These are phyloP conservation scores for Tetragonula carbonaria DNA, from an alignment of 2,888 invertebrate species.

Conservation along the genomic window DNA sequence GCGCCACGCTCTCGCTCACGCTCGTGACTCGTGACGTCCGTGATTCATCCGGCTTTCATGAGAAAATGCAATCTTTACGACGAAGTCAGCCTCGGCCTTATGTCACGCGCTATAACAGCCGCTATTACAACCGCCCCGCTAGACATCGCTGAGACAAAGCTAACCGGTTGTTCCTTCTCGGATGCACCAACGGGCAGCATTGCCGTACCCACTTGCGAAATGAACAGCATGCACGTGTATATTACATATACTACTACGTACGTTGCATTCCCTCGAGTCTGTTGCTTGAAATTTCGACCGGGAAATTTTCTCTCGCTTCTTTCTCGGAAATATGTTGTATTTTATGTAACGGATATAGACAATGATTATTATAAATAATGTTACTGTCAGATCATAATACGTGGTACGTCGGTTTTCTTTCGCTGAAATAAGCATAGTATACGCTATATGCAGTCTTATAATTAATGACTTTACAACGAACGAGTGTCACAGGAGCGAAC, in stretches of 20 bases:
- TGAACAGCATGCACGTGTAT: slow-evolving; percentile 2
- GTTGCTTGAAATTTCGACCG: slow-evolving; percentile 24
- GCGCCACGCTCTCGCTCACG: slow-evolving; percentile 15
- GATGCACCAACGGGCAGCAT: slow-evolving; percentile 34
- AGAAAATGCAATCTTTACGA: slow-evolving; percentile 70
- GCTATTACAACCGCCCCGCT: slow-evolving; percentile 45
- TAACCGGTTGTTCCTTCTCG: slow-evolving; percentile 45
- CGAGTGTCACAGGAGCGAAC: too few relatives aligned
- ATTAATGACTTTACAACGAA: too few relatives aligned
- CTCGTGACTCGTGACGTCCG: slow-evolving; percentile 39
- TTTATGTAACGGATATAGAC: background rate
- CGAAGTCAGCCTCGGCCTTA: slow-evolving; percentile 51
- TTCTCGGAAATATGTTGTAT: background rate
- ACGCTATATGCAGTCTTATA: too few relatives aligned
- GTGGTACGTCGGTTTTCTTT: background rate
- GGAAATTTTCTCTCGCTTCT: slow-evolving; percentile 2
- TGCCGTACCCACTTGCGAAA: slow-evolving; percentile 38
- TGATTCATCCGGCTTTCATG: slow-evolving; percentile 69
- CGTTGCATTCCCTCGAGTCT: slow-evolving; percentile 7
- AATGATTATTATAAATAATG: background rate
- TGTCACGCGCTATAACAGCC: slow-evolving; percentile 63
- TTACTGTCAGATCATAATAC: background rate
- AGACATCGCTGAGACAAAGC: slow-evolving; percentile 66
- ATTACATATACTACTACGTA: background rate
- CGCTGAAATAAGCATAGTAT: background rate